Evolutionary conservation across 2,797 vertebrate genomes (phyloP), one percentile per base, ranked within the genome.

Genomic region (Craterocephalus amniculus): DNA sequence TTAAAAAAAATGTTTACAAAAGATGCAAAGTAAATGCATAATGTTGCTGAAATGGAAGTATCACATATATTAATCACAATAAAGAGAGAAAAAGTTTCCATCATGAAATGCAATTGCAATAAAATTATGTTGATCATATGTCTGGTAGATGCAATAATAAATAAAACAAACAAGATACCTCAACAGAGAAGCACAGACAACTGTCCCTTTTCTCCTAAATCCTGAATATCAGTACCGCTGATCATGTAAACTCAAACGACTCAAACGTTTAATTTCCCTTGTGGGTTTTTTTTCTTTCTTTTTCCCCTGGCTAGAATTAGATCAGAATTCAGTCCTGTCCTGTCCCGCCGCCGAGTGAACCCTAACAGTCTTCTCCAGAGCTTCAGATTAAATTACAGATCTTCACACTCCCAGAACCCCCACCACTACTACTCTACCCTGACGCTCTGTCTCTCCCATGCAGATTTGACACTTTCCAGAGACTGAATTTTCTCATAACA

Each of bases 381-480:
- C 68, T 80, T 86, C 80, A 89, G 84, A 92, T 93, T 93, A 90
- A 93, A 92, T 92, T 89, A 91, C 88, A 88, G 69, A 90, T 88
- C 80, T 83, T 83, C 88, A 67, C 51, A 72, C 83, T 86, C 85
- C 74, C 76, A 80, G 74, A 89, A 73, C 64, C 78, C 81, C 76
- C 76, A 18, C 24, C 38, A 45, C 27, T 57, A 5, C 29, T 58
- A 36, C 61, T 52, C 48, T 70, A 63, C 58, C 43, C 64, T 43
- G 32, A 62, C 49, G 18, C 70, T 66, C 68, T 35, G 78, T 76
- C 79, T 83, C 86, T 77, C 77, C 67, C 78, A 84, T 86, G 86
- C 81, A 90, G 78, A 88, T 81, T 83, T 90, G 90, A 94, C 85
- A 89, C 88, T 91, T 84, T 83, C 87, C 92, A 93, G 91, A 88